These are phyloP conservation scores for Vanessa atalanta DNA, from an alignment of 1,140 invertebrate genomes.

Conservation along the genomic window DNA sequence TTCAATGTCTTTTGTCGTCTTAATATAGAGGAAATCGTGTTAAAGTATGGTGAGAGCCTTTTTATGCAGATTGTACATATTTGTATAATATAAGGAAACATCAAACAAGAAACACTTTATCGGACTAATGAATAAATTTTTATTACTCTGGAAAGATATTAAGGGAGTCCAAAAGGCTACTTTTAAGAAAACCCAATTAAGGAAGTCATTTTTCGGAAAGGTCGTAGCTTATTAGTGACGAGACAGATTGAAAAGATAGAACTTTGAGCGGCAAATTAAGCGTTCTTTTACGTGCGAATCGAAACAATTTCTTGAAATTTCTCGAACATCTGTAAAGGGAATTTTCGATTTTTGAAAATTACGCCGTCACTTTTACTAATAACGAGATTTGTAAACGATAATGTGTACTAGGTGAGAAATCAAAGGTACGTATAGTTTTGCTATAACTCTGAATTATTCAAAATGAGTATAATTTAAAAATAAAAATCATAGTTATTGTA, in stretches of 20 bases:
- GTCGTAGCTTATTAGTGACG: constrained; percentile 22
- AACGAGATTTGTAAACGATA: too few species aligned
- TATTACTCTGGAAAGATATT: constrained; percentile 11
- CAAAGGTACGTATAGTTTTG: too few species aligned
- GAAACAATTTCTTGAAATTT: not conserved
- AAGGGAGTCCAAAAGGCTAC: constrained; percentile 24
- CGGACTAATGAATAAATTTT: constrained; percentile 10
- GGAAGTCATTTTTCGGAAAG: constrained; percentile 30
- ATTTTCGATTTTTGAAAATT: not conserved
- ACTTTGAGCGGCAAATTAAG: constrained; percentile 31
- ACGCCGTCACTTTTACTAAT: too few species aligned
- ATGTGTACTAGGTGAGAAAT: not conserved
- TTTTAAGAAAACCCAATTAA: constrained; percentile 37
- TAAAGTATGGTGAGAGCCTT: not conserved
- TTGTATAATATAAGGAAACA: not conserved
- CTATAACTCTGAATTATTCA: too few species aligned
- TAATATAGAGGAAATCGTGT: not conserved
- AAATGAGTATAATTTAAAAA: too few species aligned
- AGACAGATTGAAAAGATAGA: constrained; percentile 30
- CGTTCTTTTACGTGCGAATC: constrained; percentile 16
- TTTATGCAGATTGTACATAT: not conserved
- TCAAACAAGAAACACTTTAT: constrained; percentile 5
- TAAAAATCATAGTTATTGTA: too few species aligned
- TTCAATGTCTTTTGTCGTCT: too few species aligned
- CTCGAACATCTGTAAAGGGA: not conserved